Conservation (phyloP, 2,113 vertebrate genomes). For the Callopanchax toddi region DNA sequence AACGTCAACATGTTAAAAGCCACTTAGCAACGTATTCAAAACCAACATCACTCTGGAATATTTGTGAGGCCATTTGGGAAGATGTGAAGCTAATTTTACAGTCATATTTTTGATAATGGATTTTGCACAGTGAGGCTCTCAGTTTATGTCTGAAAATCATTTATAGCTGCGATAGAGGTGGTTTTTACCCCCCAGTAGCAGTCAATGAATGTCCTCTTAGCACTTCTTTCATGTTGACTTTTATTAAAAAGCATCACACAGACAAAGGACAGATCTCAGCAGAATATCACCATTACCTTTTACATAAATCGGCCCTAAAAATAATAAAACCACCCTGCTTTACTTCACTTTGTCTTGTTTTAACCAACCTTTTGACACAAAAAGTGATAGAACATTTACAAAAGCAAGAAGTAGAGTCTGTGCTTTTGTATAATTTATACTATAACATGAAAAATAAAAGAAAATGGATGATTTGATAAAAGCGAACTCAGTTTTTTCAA, state of each 20-base stretch:
- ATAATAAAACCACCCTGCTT: conserved; percentile 8
- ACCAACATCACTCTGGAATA: conserved; percentile 7
- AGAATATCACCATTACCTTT: conserved; percentile 52
- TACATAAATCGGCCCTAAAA: conserved; percentile 24
- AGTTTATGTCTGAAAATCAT: conserved; percentile 49
- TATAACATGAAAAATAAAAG: too few relatives aligned
- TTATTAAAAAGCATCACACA: conserved; percentile 48
- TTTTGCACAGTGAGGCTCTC: conserved; percentile 37
- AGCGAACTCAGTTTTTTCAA: too few relatives aligned
- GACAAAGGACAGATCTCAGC: conserved; percentile 38
- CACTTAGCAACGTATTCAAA: conserved; percentile 11
- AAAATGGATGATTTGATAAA: too few relatives aligned
- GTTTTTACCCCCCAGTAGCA: conserved; percentile 45
- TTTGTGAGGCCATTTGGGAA: not conserved
- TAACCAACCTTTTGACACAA: not conserved
- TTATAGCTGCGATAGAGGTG: conserved; percentile 41
- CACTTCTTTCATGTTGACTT: conserved; percentile 52
- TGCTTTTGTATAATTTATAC: too few relatives aligned
- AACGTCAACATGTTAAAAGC: conserved; percentile 35
- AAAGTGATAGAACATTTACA: not conserved
- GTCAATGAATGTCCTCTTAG: conserved; percentile 47
- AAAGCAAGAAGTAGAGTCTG: not conserved
- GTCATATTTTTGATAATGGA: conserved; percentile 23
- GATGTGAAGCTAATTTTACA: conserved; percentile 32
- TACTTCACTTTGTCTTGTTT: not conserved